These are phyloP conservation scores for Rallus crepitans DNA, from an alignment of 2,797 vertebrate species.

Conservation along the genomic window DNA sequence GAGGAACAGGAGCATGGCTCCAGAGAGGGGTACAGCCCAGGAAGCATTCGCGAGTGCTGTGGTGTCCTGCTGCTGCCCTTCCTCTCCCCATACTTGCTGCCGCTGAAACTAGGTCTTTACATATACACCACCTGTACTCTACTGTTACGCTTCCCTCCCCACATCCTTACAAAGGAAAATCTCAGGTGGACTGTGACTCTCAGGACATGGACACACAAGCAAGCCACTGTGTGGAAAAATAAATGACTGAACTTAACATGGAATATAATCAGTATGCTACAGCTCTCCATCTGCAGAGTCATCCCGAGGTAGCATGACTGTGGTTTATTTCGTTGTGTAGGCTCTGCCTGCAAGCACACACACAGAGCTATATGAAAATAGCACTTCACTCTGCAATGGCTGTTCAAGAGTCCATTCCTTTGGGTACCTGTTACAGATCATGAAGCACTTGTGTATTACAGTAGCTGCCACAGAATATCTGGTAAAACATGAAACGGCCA, in stretches of 20 bases:
- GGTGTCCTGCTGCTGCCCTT: background rate
- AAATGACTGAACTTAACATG: rapidly evolving
- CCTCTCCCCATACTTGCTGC: rapidly evolving
- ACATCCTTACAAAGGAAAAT: background rate
- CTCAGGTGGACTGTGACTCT: background rate
- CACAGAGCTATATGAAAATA: rapidly evolving
- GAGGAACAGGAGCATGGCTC: rapidly evolving
- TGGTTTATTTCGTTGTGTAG: background rate
- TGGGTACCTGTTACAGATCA: background rate
- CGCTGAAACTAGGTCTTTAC: background rate
- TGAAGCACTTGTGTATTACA: no score
- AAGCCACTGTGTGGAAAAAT: background rate
- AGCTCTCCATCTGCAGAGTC: background rate
- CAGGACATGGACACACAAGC: background rate
- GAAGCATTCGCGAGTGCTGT: background rate
- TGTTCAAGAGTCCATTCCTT: background rate
- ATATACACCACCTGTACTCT: background rate
- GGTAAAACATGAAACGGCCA: background rate
- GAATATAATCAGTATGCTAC: background rate
- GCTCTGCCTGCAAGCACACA: background rate
- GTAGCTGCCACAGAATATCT: background rate
- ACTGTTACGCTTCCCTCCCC: background rate
- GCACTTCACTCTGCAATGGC: background rate
- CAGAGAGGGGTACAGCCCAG: background rate
- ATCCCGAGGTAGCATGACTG: background rate